These are phyloP conservation scores for Clinocottus analis DNA, from an alignment of 2,113 vertebrate species.

Conservation along the genomic window DNA sequence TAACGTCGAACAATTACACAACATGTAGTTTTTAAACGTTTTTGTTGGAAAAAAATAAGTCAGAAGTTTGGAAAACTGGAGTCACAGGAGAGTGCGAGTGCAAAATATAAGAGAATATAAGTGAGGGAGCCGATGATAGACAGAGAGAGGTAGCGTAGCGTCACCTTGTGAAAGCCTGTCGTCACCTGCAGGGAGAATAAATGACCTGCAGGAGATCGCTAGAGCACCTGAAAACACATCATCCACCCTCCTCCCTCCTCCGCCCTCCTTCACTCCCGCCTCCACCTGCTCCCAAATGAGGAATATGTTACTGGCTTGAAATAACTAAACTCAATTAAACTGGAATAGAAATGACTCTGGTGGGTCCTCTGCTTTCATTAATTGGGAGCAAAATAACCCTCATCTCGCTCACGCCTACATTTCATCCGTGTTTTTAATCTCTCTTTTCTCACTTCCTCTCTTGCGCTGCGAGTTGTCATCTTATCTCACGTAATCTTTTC, in stretches of 20 bases:
- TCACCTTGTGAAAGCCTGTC: constrained; percentile 69
- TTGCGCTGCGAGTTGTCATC: constrained; percentile 37
- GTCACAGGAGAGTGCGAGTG: no score
- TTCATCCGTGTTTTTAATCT: constrained; percentile 41
- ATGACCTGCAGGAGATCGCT: no score
- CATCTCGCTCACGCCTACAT: constrained; percentile 25
- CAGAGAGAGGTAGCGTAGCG: no score
- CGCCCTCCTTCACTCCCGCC: no score
- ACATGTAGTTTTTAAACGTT: neutral
- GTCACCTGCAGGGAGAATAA: constrained; percentile 64
- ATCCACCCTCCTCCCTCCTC: constrained; percentile 36
- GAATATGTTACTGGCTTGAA: constrained; percentile 57
- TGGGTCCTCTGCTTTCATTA: constrained; percentile 53
- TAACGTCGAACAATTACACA: neutral
- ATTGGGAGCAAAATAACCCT: constrained; percentile 50
- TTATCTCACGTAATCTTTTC: constrained; percentile 11
- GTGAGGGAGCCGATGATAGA: no score
- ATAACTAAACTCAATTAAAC: constrained; percentile 70
- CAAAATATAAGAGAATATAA: no score
- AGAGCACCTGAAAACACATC: constrained; percentile 51
- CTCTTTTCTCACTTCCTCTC: constrained; percentile 33
- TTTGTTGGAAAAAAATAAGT: neutral
- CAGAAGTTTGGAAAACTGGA: no score
- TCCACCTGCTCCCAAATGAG: constrained; percentile 52
- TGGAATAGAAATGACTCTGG: constrained; percentile 58